Evolutionary conservation across 2,113 vertebrate genomes (phyloP).

Genomic region (Chauna torquata): DNA sequence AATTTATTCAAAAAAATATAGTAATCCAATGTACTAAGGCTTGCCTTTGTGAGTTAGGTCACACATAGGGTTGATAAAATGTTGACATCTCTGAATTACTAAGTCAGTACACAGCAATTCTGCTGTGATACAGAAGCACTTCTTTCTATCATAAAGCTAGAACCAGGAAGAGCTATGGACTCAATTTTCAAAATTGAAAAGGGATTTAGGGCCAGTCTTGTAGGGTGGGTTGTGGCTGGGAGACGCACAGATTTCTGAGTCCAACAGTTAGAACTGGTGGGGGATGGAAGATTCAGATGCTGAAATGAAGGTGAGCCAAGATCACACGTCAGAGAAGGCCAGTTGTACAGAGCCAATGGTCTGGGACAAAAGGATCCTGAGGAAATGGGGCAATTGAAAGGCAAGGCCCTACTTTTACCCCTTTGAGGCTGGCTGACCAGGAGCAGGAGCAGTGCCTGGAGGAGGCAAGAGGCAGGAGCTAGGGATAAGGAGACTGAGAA

Average conservation of each 20-base stretch:
- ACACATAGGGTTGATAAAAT: background rate
- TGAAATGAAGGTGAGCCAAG: background rate
- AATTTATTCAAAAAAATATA: conserved; percentile 23
- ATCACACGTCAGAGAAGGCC: background rate
- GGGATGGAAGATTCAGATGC: background rate
- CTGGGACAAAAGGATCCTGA: background rate
- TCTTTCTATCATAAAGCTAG: background rate
- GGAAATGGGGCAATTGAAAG: background rate
- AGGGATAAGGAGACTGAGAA: background rate
- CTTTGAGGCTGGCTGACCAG: background rate
- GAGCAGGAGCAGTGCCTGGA: background rate
- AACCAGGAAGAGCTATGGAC: background rate
- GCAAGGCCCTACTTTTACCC: background rate
- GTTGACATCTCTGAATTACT: background rate
- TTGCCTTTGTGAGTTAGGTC: background rate
- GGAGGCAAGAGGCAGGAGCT: background rate
- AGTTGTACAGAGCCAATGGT: background rate
- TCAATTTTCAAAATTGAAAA: background rate
- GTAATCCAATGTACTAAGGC: background rate
- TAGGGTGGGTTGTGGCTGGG: background rate
- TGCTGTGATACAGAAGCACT: background rate
- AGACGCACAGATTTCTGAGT: background rate
- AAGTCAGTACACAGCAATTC: background rate
- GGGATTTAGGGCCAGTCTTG: background rate
- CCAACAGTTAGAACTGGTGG: background rate